Conservation (phyloP, 2,888 invertebrate species). For the Maniola hyperantus region DNA sequence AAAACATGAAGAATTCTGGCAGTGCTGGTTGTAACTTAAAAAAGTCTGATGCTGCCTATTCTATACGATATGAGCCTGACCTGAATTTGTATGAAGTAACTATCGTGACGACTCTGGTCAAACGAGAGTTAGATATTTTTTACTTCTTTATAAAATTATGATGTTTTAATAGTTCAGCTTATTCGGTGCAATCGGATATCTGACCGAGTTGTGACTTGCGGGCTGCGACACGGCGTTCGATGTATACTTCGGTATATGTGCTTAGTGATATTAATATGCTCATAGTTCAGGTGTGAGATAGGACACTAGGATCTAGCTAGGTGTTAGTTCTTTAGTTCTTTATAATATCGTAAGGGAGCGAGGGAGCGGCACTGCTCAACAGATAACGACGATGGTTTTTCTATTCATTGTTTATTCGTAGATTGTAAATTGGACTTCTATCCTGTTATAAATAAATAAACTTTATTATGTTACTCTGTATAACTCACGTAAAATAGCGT, state of each 20-base stretch:
- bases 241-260: conserved; percentile 64
- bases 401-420: conserved; percentile 38
- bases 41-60: background rate
- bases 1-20: background rate
- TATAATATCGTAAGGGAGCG: conserved; percentile 51
- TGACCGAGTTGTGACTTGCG: conserved; percentile 48
- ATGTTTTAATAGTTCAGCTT: conserved; percentile 60
- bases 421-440: conserved; percentile 39
- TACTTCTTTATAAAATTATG: conserved; percentile 60
- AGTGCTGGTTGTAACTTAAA: background rate
- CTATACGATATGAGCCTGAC: background rate
- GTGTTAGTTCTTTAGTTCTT: conserved; percentile 70
- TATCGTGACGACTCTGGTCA: conserved; percentile 27
- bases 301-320: conserved; percentile 76
- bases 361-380: conserved; percentile 53
- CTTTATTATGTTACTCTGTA: conserved; percentile 41
- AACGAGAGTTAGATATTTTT: conserved; percentile 66
- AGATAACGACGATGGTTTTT: conserved; percentile 33
- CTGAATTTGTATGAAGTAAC: conserved; percentile 8
- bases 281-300: conserved; percentile 79
- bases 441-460: conserved; percentile 43
- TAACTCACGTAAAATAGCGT: conserved; percentile 29
- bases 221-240: conserved; percentile 58
- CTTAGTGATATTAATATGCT: conserved; percentile 79
- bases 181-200: conserved; percentile 56